Evolutionary conservation across 1,140 invertebrate species (phyloP).

Genomic region (Lasioglossum albipes): DNA sequence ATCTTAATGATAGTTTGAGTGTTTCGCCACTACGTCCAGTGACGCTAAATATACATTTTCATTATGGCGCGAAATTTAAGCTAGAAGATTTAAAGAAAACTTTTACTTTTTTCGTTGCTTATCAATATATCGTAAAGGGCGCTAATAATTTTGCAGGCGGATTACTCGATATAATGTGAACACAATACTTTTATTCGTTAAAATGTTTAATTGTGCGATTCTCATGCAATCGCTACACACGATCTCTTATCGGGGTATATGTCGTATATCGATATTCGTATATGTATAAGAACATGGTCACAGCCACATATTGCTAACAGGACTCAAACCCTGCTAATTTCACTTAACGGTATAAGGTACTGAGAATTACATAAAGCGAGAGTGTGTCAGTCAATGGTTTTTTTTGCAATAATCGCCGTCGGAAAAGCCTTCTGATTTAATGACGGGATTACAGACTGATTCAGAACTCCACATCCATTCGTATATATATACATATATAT

Average conservation of each 20-base stretch:
- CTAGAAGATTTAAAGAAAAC: too few species aligned
- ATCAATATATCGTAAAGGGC: too few species aligned
- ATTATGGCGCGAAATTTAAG: too few species aligned
- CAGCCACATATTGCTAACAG: conserved; percentile 69
- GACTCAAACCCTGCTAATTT: conserved; percentile 41
- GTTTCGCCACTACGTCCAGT: too few species aligned
- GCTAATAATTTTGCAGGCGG: too few species aligned
- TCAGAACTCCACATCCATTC: not conserved
- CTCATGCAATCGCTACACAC: conserved; percentile 26
- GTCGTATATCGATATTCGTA: conserved; percentile 45
- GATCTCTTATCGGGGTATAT: conserved; percentile 41
- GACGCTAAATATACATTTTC: too few species aligned
- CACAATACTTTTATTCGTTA: not conserved
- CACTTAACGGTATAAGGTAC: conserved; percentile 64
- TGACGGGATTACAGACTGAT: not conserved
- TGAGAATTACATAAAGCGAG: conserved; percentile 52
- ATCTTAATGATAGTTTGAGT: too few species aligned
- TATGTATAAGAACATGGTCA: conserved; percentile 66
- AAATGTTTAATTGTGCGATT: conserved; percentile 1
- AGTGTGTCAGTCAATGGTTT: conserved; percentile 32
- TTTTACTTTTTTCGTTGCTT: too few species aligned
- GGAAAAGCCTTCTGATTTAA: not conserved
- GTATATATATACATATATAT: too few species aligned
- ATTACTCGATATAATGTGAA: not conserved
- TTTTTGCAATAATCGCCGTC: conserved; percentile 10